These are phyloP conservation scores for Allacma fusca DNA, from an alignment of 2,888 invertebrate species.

Conservation along the genomic window DNA sequence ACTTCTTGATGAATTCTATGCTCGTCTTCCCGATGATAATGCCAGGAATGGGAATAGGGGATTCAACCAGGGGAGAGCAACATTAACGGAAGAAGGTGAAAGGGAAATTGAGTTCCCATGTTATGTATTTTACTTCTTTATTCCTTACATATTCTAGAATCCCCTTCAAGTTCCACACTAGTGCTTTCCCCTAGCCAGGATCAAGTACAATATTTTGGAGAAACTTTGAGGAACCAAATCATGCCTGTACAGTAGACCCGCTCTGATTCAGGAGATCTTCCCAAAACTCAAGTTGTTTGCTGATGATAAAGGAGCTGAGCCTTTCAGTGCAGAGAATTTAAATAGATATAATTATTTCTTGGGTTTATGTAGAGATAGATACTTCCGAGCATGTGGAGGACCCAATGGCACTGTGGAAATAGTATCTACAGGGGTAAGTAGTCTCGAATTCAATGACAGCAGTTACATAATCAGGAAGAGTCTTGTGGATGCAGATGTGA, in stretches of 20 bases:
- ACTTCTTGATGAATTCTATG: not conserved
- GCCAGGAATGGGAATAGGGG: slow-evolving; percentile 14
- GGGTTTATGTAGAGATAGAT: not conserved
- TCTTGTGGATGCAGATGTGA: too few species aligned
- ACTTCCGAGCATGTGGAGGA: too few species aligned
- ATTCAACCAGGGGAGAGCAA: not conserved
- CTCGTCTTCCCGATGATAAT: slow-evolving; percentile 14
- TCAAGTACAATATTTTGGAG: too few species aligned
- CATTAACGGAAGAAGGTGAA: slow-evolving; percentile 16
- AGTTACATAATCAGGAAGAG: too few species aligned
- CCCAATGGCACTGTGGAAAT: too few species aligned
- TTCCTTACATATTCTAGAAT: too few species aligned
- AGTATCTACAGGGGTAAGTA: too few species aligned
- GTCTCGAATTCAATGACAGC: too few species aligned
- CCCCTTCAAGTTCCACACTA: too few species aligned
- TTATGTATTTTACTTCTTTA: not conserved
- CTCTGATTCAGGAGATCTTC: not conserved
- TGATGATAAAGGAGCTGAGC: not conserved
- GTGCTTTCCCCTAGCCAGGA: too few species aligned
- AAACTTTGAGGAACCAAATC: too few species aligned
- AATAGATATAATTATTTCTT: slow-evolving; percentile 12
- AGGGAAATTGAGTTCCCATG: not conserved
- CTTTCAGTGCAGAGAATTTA: not conserved
- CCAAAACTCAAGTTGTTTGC: not conserved
- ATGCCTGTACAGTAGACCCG: too few species aligned